Base-by-base conservation (phyloP, 1,140 invertebrate species). In the Drosophila arizonae region DNA sequence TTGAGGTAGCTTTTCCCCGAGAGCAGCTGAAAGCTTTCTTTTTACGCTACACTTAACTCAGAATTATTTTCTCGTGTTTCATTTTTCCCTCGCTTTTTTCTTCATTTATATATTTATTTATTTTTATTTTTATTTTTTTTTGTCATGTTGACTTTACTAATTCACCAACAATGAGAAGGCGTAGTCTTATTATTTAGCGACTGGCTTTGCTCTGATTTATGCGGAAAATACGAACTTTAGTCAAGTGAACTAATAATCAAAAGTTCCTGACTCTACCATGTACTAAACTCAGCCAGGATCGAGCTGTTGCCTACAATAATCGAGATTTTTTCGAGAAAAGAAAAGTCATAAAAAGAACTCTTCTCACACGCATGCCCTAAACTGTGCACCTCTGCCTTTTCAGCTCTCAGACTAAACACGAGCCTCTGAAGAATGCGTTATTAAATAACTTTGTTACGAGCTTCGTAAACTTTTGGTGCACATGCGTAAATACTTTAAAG, bases 1-100 rank as follows among this genome's bases (percentile, higher is more conserved):
- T 87, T 87, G 82, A 82, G 84, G 82, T 74, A 87, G 70, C 79
- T 73, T 79, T 87, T 81, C 62, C 72, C 73, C 52, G 33, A 63
- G 50, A 60, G 57, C 64, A 57, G 41, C 57, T 72, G 60, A 72
- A 52, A 56, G 50, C 52, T 36, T 9, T 57, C 26, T 65, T 54
- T 72, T 57, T 36, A 73, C 57, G 73, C 66, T 65, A 64, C 72
- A 65, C 65, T 70, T 74, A 61, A 65, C 55, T 30, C 15, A 43
- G 48, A 62, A 62, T 73, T 36, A 62, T 68, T 67, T 72, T 58
- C 13, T 6, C 28, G 21, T 48, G 28, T 46, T 36, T 13, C 39
- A 55, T 46, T 61, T 61, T 61, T 48, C 21, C 43, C 9, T 36
- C 33, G 33, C 8, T 45, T 45, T 30, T 30, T 6, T 30, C 28